These are phyloP conservation scores for Plebejus melissa DNA, from an alignment of 2,888 invertebrate genomes.

Conservation along the genomic window DNA sequence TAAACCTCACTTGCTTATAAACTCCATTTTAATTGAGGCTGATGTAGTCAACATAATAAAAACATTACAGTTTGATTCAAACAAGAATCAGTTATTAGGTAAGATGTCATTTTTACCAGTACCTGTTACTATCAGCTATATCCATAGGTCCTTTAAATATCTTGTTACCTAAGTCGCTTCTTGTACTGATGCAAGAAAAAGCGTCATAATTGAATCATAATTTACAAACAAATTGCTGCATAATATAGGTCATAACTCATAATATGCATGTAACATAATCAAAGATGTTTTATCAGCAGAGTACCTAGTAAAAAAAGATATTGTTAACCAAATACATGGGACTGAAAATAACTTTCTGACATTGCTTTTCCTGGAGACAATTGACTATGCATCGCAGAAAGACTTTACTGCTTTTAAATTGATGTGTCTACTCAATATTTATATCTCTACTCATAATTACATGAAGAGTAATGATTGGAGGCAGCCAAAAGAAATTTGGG, in stretches of 20 bases:
- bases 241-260: too few relatives aligned
- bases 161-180: too few relatives aligned
- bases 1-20: slow-evolving; percentile 49
- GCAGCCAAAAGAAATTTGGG: slow-evolving; percentile 54
- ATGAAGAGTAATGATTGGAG: slow-evolving; percentile 67
- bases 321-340: slow-evolving; percentile 51
- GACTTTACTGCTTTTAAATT: slow-evolving; percentile 55
- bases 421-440: slow-evolving; percentile 56
- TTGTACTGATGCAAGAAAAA: too few relatives aligned
- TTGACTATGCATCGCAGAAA: slow-evolving; percentile 60
- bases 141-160: too few relatives aligned
- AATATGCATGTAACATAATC: neutral
- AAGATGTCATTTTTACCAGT: neutral
- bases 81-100: slow-evolving; percentile 37
- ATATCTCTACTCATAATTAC: slow-evolving; percentile 54
- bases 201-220: too few relatives aligned
- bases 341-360: slow-evolving; percentile 56
- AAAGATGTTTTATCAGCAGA: slow-evolving; percentile 42
- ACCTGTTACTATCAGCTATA: neutral
- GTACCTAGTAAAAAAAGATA: slow-evolving; percentile 54
- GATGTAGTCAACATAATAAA: slow-evolving; percentile 58
- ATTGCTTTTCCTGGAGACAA: slow-evolving; percentile 49
- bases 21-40: slow-evolving; percentile 49
- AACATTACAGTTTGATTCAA: slow-evolving; percentile 44
- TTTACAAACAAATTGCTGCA: too few relatives aligned